Base-by-base conservation (phyloP, 2,797 vertebrate species). In the Danio choprae region DNA sequence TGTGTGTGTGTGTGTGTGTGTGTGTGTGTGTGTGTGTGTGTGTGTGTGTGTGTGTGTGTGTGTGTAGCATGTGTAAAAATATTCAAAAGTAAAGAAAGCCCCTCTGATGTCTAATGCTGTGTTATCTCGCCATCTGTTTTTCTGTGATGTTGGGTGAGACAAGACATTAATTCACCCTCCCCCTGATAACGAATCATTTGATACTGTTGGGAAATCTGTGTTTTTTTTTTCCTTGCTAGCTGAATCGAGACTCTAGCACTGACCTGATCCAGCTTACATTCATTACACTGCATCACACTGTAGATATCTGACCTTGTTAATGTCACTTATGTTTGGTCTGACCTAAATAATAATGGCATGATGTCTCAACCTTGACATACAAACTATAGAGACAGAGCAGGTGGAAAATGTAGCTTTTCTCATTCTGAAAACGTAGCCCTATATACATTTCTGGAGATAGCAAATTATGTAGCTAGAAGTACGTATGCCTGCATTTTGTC, bases 71-170 rank as follows among this genome's bases (percentile, higher is more conserved):
- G 41, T 59, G 62, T 81, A n/a, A 18, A 51, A 20, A 65, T 43
- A 59, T 12, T 73, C 2, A 58, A 56, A 58, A 55, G 60, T 20
- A n/a, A 77, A 77, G 53, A 50, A 60, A 78, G 29, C 51, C 29
- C 44, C 38, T 69, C 8, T 40, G 11, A 58, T 59, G 46, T 71
- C 7, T 43, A 44, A 71, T 44, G 22, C 3, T 69, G 77, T 79
- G 13, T n/a, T 36, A 62, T 79, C 48, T 71, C 36, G 36, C 76
- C 76, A 69, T 78, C 64, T 78, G 76, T 29, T 29, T 46, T 72
- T 79, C 38, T 55, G 67, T 51, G 55, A 60, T 71, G 36, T 71
- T n/a, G 22, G 64, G 53, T 59, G 41, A 70, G 44, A 46, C 16
- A 59, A 36, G 16, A 41, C 36, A 51, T 79, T 16, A 20, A 59